Conservation (phyloP, 2,888 invertebrate species). For the Drosophila koepferae region DNA sequence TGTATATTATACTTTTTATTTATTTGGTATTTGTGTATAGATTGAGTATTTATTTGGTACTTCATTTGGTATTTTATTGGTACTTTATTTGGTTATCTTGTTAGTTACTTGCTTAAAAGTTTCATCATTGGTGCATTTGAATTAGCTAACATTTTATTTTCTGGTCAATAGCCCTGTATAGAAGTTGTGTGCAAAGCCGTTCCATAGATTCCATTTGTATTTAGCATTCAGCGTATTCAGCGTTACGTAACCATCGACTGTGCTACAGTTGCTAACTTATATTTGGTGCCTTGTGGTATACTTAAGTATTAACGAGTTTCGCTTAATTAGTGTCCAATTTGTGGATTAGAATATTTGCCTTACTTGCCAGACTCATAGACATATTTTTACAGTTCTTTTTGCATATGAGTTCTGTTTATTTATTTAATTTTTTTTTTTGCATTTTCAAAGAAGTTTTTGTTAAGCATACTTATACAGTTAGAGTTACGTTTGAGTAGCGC, state of each 20-base stretch:
- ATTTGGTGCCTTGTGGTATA: conserved; percentile 45
- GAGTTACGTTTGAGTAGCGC: conserved; percentile 56
- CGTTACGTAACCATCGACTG: conserved; percentile 14
- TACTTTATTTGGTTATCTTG: conserved; percentile 28
- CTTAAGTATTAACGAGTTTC: conserved; percentile 52
- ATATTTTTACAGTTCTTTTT: conserved; percentile 68
- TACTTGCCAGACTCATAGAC: conserved; percentile 56
- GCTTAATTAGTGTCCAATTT: conserved; percentile 53
- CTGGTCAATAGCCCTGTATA: conserved; percentile 75
- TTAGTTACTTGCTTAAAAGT: conserved; percentile 26
- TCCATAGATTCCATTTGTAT: conserved; percentile 5
- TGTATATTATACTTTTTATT: neutral
- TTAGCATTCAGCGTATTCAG: conserved; percentile 10
- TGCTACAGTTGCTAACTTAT: conserved; percentile 20
- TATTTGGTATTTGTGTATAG: conserved; percentile 8
- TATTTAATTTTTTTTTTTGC: conserved; percentile 11
- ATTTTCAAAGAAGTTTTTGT: conserved; percentile 21
- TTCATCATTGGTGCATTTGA: conserved; percentile 63
- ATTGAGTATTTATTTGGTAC: conserved; percentile 21
- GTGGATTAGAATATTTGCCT: conserved; percentile 76
- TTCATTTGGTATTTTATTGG: conserved; percentile 22
- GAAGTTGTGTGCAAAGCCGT: conserved; percentile 44
- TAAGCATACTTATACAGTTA: conserved; percentile 25
- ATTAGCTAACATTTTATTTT: conserved; percentile 53
- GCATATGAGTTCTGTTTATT: conserved; percentile 34